phyloP scores from a whole-genome alignment of 1,140 invertebrate species.

The Epicauta chinensis region DNA sequence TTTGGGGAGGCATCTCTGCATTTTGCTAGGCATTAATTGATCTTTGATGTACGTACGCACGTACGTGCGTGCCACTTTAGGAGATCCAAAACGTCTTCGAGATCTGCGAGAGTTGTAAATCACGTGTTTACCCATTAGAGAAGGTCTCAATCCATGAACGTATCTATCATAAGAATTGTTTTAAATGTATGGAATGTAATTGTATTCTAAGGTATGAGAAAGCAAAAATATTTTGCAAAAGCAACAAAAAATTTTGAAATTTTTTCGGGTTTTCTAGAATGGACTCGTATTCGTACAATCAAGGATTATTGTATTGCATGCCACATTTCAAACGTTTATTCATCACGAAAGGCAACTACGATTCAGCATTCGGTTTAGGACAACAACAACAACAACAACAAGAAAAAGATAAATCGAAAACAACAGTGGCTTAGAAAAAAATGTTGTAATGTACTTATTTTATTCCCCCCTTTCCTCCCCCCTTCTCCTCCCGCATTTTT shows the following conservation, averaged over 20 bases:
- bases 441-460: no score
- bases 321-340: conserved; percentile 78
- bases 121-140: conserved; percentile 74
- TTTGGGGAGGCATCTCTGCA: no score
- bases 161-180: conserved; percentile 72
- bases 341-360: conserved; percentile 79
- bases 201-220: conserved; percentile 71
- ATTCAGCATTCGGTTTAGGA: conserved; percentile 67
- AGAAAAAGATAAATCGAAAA: conserved; percentile 50
- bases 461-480: no score
- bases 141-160: conserved; percentile 70
- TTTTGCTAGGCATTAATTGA: no score
- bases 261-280: conserved; percentile 56
- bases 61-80: no score
- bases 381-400: conserved; percentile 46
- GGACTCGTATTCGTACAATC: conserved; percentile 70
- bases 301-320: conserved; percentile 69
- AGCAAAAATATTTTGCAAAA: no score
- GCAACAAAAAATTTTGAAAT: no score
- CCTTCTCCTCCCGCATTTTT: no score
- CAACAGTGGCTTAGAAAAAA: conserved; percentile 22
- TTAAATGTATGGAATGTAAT: conserved; percentile 73
- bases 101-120: conserved; percentile 64
- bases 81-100: conserved; percentile 50
- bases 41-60: no score